Evolutionary conservation across 2,888 invertebrate genomes (phyloP).

Genomic region (Therioaphis trifolii): DNA sequence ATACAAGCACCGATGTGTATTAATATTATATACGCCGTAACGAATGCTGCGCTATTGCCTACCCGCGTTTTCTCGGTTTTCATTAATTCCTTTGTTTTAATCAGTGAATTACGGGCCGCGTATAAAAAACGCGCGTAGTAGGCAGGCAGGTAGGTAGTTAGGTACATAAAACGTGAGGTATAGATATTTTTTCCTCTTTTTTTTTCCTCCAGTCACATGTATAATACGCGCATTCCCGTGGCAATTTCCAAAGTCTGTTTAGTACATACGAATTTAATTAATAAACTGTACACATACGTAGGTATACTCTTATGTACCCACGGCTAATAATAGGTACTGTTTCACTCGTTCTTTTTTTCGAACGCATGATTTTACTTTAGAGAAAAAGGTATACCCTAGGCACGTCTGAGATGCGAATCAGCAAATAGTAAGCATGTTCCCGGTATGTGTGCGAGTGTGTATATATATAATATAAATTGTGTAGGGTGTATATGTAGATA

Average conservation of each 20-base stretch:
- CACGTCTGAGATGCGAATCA: slow-evolving; percentile 36
- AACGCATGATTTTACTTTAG: neutral
- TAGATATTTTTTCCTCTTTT: neutral
- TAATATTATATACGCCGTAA: neutral
- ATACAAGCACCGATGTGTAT: neutral
- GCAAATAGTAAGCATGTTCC: neutral
- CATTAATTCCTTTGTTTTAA: slow-evolving; percentile 38
- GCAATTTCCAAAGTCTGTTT: neutral
- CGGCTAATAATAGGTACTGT: neutral
- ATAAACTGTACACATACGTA: neutral
- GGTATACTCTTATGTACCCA: neutral
- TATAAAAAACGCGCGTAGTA: neutral
- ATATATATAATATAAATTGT: neutral
- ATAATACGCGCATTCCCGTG: neutral
- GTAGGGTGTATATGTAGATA: neutral
- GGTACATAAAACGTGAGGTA: slow-evolving; percentile 17
- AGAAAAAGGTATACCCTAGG: neutral
- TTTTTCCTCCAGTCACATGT: too few species aligned
- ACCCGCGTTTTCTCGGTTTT: neutral
- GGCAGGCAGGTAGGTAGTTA: too few species aligned
- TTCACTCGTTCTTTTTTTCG: neutral
- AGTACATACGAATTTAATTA: slow-evolving; percentile 31
- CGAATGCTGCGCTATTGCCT: neutral
- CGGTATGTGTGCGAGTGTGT: neutral
- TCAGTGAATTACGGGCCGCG: neutral